Conservation (phyloP, 2,797 vertebrate genomes). For the Calcarius lapponicus region DNA sequence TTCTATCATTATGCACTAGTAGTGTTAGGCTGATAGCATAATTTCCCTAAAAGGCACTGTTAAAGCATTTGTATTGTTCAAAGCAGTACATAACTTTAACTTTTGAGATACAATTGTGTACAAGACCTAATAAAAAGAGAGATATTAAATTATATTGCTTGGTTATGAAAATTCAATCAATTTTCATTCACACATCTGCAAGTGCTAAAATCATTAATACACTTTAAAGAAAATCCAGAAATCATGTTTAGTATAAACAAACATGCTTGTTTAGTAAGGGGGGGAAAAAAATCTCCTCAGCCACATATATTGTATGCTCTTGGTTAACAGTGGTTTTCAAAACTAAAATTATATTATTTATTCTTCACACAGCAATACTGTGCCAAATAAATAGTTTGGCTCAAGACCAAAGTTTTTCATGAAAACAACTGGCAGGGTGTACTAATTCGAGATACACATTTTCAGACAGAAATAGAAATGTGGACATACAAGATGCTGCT, state of each 20-base stretch:
- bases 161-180: background rate
- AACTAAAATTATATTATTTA: background rate
- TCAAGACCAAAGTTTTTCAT: background rate
- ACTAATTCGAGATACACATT: background rate
- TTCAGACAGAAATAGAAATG: background rate
- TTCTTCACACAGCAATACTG: background rate
- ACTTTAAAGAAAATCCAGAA: background rate
- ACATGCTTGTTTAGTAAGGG: background rate
- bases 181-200: conserved; percentile 9
- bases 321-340: background rate
- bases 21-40: background rate
- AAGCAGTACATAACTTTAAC: background rate
- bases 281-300: background rate
- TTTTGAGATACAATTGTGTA: background rate
- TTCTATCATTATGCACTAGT: background rate
- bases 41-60: background rate
- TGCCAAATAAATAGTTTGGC: background rate
- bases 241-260: background rate
- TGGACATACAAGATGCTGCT: background rate
- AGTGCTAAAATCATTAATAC: background rate
- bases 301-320: background rate
- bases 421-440: background rate
- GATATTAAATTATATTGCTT: background rate
- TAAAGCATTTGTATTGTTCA: background rate
- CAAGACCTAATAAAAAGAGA: background rate